A percentile compares a stretch with the other conserved stretches of the same genome.
phyloP scores from a whole-genome alignment of 2,113 vertebrate species.

The Lathamus discolor region DNA sequence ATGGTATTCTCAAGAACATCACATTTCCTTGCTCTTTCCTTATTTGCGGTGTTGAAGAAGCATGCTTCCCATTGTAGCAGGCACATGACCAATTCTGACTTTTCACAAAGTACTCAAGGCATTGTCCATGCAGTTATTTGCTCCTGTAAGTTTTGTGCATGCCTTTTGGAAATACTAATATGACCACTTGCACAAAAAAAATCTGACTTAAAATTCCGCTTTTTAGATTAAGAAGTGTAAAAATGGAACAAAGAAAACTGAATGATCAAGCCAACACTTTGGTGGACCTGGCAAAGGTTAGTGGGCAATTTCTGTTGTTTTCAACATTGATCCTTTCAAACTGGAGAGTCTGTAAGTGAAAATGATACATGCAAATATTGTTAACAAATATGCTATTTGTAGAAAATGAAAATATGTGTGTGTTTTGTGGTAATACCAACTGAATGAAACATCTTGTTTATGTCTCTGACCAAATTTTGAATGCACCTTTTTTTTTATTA shows the following conservation, averaged over 20 bases:
- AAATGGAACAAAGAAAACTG: conserved; percentile 99
- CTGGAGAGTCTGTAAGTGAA: not conserved
- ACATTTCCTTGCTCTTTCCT: conserved; percentile 77
- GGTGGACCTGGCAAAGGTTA: conserved; percentile 99
- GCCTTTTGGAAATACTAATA: conserved; percentile 57
- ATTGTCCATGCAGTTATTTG: conserved; percentile 83
- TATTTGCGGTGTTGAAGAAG: conserved; percentile 82
- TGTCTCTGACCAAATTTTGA: not conserved
- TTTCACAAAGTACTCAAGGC: conserved; percentile 70
- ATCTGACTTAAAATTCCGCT: conserved; percentile 82
- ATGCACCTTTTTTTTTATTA: not conserved
- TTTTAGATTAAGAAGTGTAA: conserved; percentile 99
- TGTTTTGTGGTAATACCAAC: not conserved
- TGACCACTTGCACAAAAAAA: not conserved
- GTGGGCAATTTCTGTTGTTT: conserved; percentile 31
- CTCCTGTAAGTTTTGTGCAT: conserved; percentile 86
- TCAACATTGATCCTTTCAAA: not conserved
- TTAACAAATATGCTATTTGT: not conserved
- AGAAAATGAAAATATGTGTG: not conserved
- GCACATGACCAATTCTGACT: conserved; percentile 73
- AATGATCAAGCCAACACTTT: conserved; percentile 99
- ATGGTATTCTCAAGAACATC: conserved; percentile 73
- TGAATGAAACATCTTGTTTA: not conserved
- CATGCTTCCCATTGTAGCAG: conserved; percentile 85
- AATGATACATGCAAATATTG: not conserved